A percentile compares a stretch with the other conserved stretches of the same genome.
Conservation (phyloP, 2,888 invertebrate species). For the Linnaemya vulpina region DNA sequence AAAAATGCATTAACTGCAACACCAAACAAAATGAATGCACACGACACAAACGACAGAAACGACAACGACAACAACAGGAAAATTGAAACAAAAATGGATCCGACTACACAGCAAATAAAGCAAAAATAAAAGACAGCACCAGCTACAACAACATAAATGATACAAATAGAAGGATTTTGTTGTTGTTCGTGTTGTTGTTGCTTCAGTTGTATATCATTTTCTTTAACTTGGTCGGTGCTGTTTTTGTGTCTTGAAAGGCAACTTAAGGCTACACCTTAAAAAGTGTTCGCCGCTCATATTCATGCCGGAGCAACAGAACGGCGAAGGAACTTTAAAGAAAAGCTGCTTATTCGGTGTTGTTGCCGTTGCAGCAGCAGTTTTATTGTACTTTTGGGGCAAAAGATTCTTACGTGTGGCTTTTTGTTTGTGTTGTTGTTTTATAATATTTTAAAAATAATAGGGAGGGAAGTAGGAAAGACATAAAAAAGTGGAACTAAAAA, state of each 20-base stretch:
- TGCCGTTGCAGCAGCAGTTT: constrained; percentile 38
- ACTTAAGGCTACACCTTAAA: constrained; percentile 70
- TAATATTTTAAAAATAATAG: neutral
- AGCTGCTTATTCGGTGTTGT: constrained; percentile 26
- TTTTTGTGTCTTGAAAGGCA: constrained; percentile 57
- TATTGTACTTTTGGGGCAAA: constrained; percentile 62
- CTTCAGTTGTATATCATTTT: constrained; percentile 33
- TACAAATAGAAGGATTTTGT: constrained; percentile 39
- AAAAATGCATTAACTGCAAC: constrained; percentile 81
- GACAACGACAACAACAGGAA: constrained; percentile 68
- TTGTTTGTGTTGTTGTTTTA: constrained; percentile 1
- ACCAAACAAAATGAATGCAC: constrained; percentile 72
- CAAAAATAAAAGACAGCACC: constrained; percentile 43
- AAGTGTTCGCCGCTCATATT: constrained; percentile 57
- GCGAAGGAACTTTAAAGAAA: constrained; percentile 49
- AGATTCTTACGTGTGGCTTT: constrained; percentile 63
- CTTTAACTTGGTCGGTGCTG: constrained; percentile 42
- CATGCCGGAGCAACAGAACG: constrained; percentile 41
- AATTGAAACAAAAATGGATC: constrained; percentile 73
- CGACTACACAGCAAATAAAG: constrained; percentile 53
- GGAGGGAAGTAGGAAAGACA: constrained; percentile 16
- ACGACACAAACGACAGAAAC: constrained; percentile 47
- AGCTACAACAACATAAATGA: constrained; percentile 36
- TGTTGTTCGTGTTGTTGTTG: neutral
- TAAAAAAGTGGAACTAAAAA: constrained; percentile 29